Percentiles rank a stretch among this genome's conserved stretches.
These are phyloP conservation scores for Eira barbara DNA, from an alignment of 2,113 vertebrate species.

Conservation along the genomic window DNA sequence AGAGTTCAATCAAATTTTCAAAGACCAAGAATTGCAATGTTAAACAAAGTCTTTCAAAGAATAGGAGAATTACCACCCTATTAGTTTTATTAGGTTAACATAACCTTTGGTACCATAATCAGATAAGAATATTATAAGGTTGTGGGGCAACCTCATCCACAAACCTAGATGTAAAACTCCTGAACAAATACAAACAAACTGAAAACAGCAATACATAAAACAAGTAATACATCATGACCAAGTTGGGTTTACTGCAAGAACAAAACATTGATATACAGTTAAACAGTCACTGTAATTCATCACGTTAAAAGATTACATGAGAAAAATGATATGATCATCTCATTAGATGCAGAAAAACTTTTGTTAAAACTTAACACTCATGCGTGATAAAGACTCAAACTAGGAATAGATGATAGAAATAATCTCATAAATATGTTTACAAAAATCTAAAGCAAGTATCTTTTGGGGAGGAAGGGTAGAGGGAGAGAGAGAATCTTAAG, in stretches of 20 bases:
- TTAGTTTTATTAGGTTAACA: not conserved
- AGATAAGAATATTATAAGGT: not conserved
- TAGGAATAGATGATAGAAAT: not conserved
- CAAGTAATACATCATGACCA: not conserved
- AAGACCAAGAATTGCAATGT: slow-evolving; percentile 43
- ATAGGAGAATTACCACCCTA: not conserved
- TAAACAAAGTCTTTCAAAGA: slow-evolving; percentile 9
- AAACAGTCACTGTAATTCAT: not conserved
- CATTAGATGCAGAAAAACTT: not conserved
- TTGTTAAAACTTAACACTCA: not conserved
- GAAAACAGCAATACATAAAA: not conserved
- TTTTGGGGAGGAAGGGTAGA: not conserved
- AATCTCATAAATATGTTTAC: not conserved
- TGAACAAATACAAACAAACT: slow-evolving; percentile 5
- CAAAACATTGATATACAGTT: not conserved
- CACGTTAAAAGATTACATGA: not conserved
- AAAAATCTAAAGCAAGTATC: not conserved
- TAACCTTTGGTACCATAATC: slow-evolving; percentile 6
- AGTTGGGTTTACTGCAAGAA: not conserved
- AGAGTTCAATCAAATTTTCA: not conserved
- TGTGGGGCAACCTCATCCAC: not conserved
- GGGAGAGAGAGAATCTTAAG: not conserved
- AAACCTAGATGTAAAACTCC: not conserved
- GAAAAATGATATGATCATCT: not conserved
- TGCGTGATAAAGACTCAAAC: not conserved